Evolutionary conservation across 2,113 vertebrate species (phyloP), one percentile per base, ranked within the genome.

Genomic region (Cinclus mexicanus): DNA sequence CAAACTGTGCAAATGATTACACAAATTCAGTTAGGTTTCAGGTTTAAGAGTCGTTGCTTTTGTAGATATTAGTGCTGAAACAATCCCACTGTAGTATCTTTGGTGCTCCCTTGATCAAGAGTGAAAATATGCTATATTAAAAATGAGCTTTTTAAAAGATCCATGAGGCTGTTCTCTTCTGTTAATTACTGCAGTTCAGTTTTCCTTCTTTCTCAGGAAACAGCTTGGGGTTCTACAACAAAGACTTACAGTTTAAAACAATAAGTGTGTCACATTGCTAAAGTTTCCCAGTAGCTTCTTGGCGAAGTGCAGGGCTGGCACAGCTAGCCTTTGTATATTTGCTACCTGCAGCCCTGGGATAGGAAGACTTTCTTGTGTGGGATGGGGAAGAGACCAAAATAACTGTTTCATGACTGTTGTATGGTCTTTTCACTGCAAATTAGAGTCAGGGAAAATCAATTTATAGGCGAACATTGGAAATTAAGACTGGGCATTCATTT

Each of bases 181-280:
- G 37, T 56, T 94, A 95, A 96, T 83, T 91, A 52, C 41, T 93
- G 31, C 44, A 68, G 42, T 68, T 83, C 67, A 71, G 10, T 93
- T 95, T 88, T 52, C 33, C 21, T 87, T 93, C 49, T 88, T 83
- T 88, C 87, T 82, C 64, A 96, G 90, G 52, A 93, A 86, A 77
- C 41, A 68, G n/a, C 20, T 95, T 90, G 37, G 59, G 68, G 26
- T 21, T 93, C 52, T 86, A 23, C 78, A 89, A 61, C 35, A 83
- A 91, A 88, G 68, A 68, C 74, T 87, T 81, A 56, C 35, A 78
- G 5, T 75, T 96, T 75, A 59, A 86, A 91, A 47, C 15, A 70
- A 33, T 67, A 35, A 75, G 21, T 75, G 41, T 94, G 22, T 60
- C 60, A 59, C 44, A n/a, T 77, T 37, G 22, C 24, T 67, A 19